Base-by-base conservation (phyloP, 2,797 vertebrate species). In the Anguilla marmorata region DNA sequence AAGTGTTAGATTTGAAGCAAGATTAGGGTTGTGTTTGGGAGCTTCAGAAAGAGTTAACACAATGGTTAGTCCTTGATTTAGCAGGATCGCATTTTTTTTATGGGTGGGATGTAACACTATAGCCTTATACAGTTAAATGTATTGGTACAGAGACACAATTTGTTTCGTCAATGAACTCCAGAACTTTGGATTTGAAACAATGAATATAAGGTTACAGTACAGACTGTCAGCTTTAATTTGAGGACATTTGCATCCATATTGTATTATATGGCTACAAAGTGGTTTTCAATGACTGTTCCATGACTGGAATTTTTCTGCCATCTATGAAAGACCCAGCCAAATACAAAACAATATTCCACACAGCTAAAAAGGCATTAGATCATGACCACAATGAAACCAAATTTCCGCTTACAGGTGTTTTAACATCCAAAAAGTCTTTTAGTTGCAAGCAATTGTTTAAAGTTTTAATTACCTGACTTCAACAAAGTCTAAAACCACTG, bases 371-470 rank as follows among this genome's bases (percentile, higher is more conserved):
- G 91, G 91, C 86, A 91, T 91, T 91, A 92, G 88, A 90, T 90
- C 88, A 89, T 91, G 89, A 92, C 89, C 90, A 80, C 91, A 86
- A 2, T 11, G 85, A 60, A 89, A 86, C 88, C 83, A 88, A 80
- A 84, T 37, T 90, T 86, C 88, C 83, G 82, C 72, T 88, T 80
- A 50, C 41, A 76, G 90, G 88, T 90, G 87, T 92, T 91, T 88
- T 69, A 90, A 90, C 90, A 89, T 90, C 92, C 89, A 85, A 58
- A 7, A 90, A 89, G 87, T 52, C 50, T 1, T 74, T 74, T 74
- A 1, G 88, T 91, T 63, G 58, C 79, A 89, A 74, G 88, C 87
- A 92, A 87, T 92, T 93, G 91, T 93, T 93, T 93, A 89, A 93
- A 88, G 90, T 84, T 69, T 86, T 76, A 90, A 87, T 72, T 79